A percentile compares a stretch with the other conserved stretches of the same genome.
Evolutionary conservation across 2,113 vertebrate genomes (phyloP).

Genomic region (Atlantisia rogersi): DNA sequence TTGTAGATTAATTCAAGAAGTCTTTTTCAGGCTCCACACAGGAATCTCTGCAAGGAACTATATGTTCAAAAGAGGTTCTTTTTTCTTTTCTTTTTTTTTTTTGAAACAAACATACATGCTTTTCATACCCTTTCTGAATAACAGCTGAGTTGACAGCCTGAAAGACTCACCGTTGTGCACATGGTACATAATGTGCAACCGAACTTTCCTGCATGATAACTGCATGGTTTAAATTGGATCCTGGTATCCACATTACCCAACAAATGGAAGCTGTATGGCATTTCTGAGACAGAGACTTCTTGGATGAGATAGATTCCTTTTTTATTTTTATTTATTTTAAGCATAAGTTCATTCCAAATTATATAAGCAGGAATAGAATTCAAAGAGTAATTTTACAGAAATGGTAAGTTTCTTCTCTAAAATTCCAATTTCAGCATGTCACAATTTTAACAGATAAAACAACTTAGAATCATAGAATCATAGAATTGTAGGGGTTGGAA

Average conservation of each 20-base stretch:
- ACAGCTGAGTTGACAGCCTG: slow-evolving; percentile 70
- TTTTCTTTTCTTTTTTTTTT: background rate
- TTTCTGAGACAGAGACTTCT: background rate
- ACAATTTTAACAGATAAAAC: background rate
- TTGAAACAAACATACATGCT: slow-evolving; percentile 48
- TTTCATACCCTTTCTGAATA: slow-evolving; percentile 62
- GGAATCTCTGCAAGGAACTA: slow-evolving; percentile 41
- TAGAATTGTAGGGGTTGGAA: no score
- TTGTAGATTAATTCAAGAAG: slow-evolving; percentile 57
- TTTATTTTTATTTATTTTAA: background rate
- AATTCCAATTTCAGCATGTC: background rate
- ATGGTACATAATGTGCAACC: slow-evolving; percentile 41
- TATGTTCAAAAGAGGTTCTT: slow-evolving; percentile 52
- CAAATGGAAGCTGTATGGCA: slow-evolving; percentile 4
- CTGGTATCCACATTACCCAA: background rate
- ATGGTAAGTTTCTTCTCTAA: background rate
- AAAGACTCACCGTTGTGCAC: slow-evolving; percentile 62
- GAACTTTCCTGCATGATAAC: slow-evolving; percentile 38
- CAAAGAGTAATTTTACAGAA: background rate
- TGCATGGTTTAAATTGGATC: slow-evolving; percentile 29
- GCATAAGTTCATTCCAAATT: background rate
- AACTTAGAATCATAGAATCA: background rate
- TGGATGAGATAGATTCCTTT: background rate
- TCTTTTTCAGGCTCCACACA: slow-evolving; percentile 29
- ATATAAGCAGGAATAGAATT: background rate